Conservation (phyloP, 2,797 vertebrate genomes). For the Pantherophis vulpinus region DNA sequence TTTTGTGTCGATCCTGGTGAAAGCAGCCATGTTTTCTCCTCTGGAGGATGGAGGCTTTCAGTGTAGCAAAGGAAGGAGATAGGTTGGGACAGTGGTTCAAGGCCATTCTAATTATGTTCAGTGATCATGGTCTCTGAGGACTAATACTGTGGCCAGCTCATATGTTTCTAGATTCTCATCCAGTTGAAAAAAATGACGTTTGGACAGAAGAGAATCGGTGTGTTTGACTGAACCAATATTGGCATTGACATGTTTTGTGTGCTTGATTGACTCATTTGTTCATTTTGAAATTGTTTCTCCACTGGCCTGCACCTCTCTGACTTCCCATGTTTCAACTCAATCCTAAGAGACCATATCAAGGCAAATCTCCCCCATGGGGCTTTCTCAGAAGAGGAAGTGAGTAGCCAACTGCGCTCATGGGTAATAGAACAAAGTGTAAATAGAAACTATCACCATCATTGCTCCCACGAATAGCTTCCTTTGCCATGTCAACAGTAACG, state of each 20-base stretch:
- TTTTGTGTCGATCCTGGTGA: not conserved
- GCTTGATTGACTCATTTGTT: not conserved
- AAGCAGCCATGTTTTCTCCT: not conserved
- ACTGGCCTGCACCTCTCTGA: not conserved
- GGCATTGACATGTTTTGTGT: not conserved
- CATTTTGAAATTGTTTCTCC: not conserved
- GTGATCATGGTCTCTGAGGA: not conserved
- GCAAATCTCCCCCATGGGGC: not conserved
- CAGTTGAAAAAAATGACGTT: not conserved
- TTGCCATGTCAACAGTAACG: not conserved
- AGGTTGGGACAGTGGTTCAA: not conserved
- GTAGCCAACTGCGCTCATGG: not conserved
- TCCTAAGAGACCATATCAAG: not conserved
- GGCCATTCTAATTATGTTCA: not conserved
- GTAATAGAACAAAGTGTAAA: not conserved
- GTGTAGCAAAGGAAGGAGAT: not conserved
- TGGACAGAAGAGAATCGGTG: not conserved
- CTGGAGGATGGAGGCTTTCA: not conserved
- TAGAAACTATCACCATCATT: not conserved
- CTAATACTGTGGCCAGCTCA: not conserved
- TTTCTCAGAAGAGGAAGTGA: not conserved
- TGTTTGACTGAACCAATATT: not conserved
- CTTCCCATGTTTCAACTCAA: not conserved
- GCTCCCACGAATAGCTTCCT: not conserved
- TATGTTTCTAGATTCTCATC: not conserved